Percentiles rank a stretch among this genome's conserved stretches.
These are phyloP conservation scores for Sphenopsis melanotis DNA, from an alignment of 2,797 vertebrate species.

Conservation along the genomic window DNA sequence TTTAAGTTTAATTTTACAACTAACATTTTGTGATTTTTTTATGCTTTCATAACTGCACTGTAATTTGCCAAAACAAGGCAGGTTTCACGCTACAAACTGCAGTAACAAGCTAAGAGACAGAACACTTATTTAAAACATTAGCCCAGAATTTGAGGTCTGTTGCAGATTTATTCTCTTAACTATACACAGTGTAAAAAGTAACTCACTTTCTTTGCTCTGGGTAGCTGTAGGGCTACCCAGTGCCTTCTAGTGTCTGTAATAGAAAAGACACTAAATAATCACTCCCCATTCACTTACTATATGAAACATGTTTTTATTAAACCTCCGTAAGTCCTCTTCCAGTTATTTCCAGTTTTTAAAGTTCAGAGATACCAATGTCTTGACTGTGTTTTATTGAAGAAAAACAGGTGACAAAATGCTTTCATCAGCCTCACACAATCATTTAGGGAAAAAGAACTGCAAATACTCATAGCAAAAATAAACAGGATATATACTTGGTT, in stretches of 20 bases:
- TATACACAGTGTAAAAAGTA: not conserved
- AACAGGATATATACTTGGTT: not conserved
- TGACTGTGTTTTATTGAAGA: not conserved
- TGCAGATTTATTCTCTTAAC: not conserved
- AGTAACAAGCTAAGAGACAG: not conserved
- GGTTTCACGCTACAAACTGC: not conserved
- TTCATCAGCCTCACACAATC: not conserved
- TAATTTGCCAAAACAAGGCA: not conserved
- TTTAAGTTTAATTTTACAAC: not conserved
- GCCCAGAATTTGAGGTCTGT: not conserved
- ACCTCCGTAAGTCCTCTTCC: not conserved
- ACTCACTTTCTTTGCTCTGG: not conserved
- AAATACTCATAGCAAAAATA: not conserved
- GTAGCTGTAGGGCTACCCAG: not conserved
- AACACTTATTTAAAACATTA: not conserved
- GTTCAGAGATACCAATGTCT: not conserved
- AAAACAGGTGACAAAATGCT: not conserved
- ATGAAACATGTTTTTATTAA: not conserved
- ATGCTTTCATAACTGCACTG: not conserved
- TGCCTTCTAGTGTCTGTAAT: not conserved
- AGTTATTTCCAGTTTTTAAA: not conserved
- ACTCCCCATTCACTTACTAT: not conserved
- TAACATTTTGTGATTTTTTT: not conserved
- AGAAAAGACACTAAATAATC: not conserved
- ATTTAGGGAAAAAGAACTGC: not conserved